A percentile compares a stretch with the other conserved stretches of the same genome.
These are phyloP conservation scores for Cyprinus carpio DNA, from an alignment of 2,113 vertebrate species.

Conservation along the genomic window DNA sequence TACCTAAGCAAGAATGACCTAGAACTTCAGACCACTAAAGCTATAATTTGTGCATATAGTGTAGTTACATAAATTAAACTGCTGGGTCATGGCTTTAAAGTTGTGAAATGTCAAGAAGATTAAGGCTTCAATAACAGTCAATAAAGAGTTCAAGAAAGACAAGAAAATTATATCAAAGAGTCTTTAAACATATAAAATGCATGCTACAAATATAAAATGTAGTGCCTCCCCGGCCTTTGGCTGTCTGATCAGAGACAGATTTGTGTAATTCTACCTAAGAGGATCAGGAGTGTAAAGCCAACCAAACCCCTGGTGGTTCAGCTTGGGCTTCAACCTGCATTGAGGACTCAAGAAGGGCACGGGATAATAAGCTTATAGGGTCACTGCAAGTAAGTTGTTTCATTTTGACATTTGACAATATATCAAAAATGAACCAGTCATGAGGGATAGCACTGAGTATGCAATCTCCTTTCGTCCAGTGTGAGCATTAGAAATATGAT, in stretches of 20 bases:
- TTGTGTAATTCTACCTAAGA: constrained; percentile 77
- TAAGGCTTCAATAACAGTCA: neutral
- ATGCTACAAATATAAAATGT: neutral
- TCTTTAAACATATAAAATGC: neutral
- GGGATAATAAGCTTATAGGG: constrained; percentile 73
- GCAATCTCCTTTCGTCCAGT: neutral
- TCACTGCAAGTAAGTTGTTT: constrained; percentile 60
- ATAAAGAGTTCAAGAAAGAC: too few relatives aligned
- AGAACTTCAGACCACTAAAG: neutral
- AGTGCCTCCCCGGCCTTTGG: constrained; percentile 51
- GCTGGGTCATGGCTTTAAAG: neutral
- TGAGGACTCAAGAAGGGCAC: constrained; percentile 64
- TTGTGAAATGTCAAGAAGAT: neutral
- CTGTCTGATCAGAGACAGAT: constrained; percentile 74
- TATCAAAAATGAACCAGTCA: neutral
- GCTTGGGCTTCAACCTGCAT: constrained; percentile 65
- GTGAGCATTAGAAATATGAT: neutral
- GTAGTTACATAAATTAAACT: neutral
- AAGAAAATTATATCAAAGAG: neutral
- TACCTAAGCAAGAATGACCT: neutral
- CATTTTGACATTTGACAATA: constrained; percentile 24
- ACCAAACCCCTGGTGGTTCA: constrained; percentile 67
- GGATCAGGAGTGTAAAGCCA: constrained; percentile 75
- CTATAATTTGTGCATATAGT: neutral
- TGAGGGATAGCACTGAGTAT: neutral